Conservation (phyloP, 2,113 vertebrate genomes). For the Onychorhynchus coronatus region DNA sequence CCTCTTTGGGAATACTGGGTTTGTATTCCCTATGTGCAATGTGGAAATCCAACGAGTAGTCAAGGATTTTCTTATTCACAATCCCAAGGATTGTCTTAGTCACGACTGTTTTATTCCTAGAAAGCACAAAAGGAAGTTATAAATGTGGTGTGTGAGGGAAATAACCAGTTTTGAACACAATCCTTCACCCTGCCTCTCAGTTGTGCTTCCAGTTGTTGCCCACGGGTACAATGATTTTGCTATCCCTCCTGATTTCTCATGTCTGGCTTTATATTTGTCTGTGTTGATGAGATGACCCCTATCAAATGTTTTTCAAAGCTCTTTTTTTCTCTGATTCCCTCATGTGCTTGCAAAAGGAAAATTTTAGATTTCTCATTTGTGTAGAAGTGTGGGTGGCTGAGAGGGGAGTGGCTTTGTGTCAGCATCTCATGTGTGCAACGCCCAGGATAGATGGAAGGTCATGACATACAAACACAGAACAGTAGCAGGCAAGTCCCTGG, state of each 20-base stretch:
- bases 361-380: not conserved
- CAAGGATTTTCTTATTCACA: too few species aligned
- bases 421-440: not conserved
- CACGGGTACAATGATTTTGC: not conserved
- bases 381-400: not conserved
- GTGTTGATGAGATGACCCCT: not conserved
- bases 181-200: not conserved
- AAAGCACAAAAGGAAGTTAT: not conserved
- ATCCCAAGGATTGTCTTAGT: not conserved
- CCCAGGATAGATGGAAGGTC: not conserved
- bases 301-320: not conserved
- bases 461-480: not conserved
- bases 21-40: not conserved
- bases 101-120: not conserved
- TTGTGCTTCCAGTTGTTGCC: rapidly evolving
- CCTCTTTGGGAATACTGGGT: not conserved
- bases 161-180: not conserved
- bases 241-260: not conserved
- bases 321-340: not conserved
- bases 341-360: not conserved
- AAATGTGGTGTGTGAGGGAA: not conserved
- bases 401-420: not conserved
- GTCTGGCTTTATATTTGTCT: not conserved
- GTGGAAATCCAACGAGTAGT: not conserved
- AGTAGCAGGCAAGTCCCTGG: not conserved